These are phyloP conservation scores for Cuniculus paca DNA, from an alignment of 2,797 vertebrate genomes.

Conservation along the genomic window DNA sequence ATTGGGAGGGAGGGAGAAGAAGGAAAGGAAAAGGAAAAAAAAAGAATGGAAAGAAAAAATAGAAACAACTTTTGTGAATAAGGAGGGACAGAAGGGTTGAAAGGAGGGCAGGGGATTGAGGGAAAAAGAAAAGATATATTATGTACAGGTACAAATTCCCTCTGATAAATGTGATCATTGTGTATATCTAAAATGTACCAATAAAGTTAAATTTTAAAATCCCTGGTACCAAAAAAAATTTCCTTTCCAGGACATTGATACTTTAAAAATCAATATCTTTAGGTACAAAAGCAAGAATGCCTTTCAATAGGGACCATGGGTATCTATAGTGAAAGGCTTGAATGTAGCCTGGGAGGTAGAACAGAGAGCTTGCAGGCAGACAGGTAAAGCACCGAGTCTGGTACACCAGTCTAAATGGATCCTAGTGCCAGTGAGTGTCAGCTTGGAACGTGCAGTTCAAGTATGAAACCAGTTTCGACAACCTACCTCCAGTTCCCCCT, in stretches of 20 bases:
- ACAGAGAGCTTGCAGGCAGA: not conserved
- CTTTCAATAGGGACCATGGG: not conserved
- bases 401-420: accelerated
- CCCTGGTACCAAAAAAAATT: not conserved
- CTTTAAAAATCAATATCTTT: not conserved
- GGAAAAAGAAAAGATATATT: not conserved
- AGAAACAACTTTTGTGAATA: not conserved
- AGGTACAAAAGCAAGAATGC: not conserved
- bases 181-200: not conserved
- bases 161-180: not conserved
- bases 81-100: not conserved
- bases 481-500: not conserved
- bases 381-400: not conserved
- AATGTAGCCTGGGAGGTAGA: not conserved
- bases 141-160: not conserved
- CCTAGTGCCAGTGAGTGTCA: not conserved
- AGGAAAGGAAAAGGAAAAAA: not conserved
- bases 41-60: not conserved
- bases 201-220: not conserved
- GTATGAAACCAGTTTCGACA: not conserved
- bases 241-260: not conserved
- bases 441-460: not conserved
- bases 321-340: not conserved
- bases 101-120: not conserved
- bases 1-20: not conserved